Evolutionary conservation across 1,140 invertebrate genomes (phyloP).

Genomic region (Gonioctena quinquepunctata): DNA sequence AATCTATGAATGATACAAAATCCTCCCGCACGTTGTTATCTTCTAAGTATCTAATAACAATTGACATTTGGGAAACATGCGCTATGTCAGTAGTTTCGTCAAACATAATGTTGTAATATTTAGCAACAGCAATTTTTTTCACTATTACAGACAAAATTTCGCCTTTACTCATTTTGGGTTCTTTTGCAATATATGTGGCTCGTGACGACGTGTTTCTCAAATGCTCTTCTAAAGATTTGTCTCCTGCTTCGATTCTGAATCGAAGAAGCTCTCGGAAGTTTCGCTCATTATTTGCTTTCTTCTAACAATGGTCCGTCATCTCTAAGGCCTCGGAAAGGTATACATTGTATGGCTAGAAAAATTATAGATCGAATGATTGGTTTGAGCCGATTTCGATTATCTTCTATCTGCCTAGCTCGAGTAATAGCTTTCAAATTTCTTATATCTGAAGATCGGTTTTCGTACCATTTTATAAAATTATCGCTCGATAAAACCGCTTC

Average conservation of each 20-base stretch:
- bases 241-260: constrained; percentile 11
- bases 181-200: constrained; percentile 14
- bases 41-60: constrained; percentile 12
- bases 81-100: constrained; percentile 8
- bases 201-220: constrained; percentile 1
- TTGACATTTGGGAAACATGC: neutral
- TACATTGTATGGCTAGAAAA: constrained; percentile 17
- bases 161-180: constrained; percentile 16
- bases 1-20: constrained; percentile 12
- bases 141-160: too few relatives aligned
- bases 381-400: constrained; percentile 11
- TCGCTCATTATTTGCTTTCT: constrained; percentile 20
- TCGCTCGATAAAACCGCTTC: too few relatives aligned
- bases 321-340: constrained; percentile 5
- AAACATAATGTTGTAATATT: constrained; percentile 12
- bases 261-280: constrained; percentile 13
- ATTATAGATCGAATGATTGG: constrained; percentile 18
- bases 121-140: too few relatives aligned
- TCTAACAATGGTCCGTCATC: too few relatives aligned
- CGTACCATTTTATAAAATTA: too few relatives aligned
- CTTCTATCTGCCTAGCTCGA: neutral
- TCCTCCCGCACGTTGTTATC: neutral
- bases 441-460: too few relatives aligned
- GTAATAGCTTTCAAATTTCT: neutral
- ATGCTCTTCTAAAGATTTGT: constrained; percentile 4